Conservation (phyloP, 2,888 invertebrate genomes). For the Cataglyphis albicans region DNA sequence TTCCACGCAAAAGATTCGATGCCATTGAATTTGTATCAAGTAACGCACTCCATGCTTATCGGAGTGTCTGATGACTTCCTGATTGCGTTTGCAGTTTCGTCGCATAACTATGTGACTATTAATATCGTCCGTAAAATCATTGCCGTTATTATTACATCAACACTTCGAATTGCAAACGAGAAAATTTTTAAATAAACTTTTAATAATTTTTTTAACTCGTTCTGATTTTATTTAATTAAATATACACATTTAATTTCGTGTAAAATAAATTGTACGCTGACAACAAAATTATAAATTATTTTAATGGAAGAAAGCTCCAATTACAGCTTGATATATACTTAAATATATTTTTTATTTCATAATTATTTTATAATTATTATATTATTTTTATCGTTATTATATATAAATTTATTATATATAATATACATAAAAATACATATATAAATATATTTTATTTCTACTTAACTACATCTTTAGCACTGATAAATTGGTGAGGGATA, state of each 20-base stretch:
- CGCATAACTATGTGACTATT: slow-evolving; percentile 24
- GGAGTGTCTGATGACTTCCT: slow-evolving; percentile 41
- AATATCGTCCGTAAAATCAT: slow-evolving; percentile 3
- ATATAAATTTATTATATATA: too few relatives aligned
- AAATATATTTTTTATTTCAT: neutral
- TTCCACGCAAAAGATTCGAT: slow-evolving; percentile 36
- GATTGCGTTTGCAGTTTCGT: slow-evolving; percentile 43
- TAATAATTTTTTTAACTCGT: neutral
- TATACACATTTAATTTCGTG: neutral
- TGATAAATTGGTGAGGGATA: neutral
- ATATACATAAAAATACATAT: neutral
- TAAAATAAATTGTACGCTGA: neutral
- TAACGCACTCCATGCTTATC: slow-evolving; percentile 33
- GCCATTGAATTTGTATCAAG: slow-evolving; percentile 43
- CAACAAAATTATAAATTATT: slow-evolving; percentile 1
- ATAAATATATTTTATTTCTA: neutral
- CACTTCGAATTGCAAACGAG: neutral
- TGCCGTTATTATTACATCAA: neutral
- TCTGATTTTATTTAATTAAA: neutral
- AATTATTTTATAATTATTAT: too few relatives aligned
- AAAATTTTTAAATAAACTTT: neutral
- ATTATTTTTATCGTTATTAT: too few relatives aligned
- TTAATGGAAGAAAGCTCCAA: neutral
- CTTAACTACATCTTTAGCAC: neutral
- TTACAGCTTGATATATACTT: neutral